These are phyloP conservation scores for Epizoanthus illoricatus DNA, from an alignment of 92 coral and sea anemone genomes.

Conservation along the genomic window DNA sequence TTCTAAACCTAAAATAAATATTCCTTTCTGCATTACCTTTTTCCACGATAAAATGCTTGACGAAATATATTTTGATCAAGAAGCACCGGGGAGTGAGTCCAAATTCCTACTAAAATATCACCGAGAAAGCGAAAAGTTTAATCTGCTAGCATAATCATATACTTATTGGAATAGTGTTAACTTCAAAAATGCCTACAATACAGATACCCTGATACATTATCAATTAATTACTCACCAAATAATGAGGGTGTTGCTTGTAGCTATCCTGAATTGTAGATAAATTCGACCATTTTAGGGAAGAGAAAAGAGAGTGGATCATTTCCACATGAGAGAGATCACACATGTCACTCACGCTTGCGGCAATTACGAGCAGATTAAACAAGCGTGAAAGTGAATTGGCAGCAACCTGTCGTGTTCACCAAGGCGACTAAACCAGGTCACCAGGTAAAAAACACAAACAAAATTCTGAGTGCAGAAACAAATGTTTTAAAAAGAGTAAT, in stretches of 20 bases:
- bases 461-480: background rate
- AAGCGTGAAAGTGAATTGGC: constrained; percentile 12
- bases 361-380: constrained; percentile 14
- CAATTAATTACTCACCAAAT: too few relatives aligned
- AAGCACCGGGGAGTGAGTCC: too few relatives aligned
- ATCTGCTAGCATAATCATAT: too few relatives aligned
- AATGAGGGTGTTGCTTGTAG: too few relatives aligned
- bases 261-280: too few relatives aligned
- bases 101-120: too few relatives aligned
- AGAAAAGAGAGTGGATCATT: background rate
- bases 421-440: background rate
- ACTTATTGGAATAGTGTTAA: too few relatives aligned
- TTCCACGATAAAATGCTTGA: too few relatives aligned
- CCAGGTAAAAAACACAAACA: background rate
- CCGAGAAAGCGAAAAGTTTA: too few relatives aligned
- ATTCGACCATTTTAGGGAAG: background rate
- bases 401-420: constrained; percentile 23
- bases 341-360: background rate
- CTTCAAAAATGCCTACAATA: too few relatives aligned
- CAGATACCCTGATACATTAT: too few relatives aligned
- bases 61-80: too few relatives aligned
- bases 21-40: background rate
- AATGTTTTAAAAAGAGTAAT: background rate
- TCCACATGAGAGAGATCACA: background rate
- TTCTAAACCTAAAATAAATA: background rate